Base-by-base conservation (phyloP, 2,113 vertebrate species). In the Phocoena phocoena region DNA sequence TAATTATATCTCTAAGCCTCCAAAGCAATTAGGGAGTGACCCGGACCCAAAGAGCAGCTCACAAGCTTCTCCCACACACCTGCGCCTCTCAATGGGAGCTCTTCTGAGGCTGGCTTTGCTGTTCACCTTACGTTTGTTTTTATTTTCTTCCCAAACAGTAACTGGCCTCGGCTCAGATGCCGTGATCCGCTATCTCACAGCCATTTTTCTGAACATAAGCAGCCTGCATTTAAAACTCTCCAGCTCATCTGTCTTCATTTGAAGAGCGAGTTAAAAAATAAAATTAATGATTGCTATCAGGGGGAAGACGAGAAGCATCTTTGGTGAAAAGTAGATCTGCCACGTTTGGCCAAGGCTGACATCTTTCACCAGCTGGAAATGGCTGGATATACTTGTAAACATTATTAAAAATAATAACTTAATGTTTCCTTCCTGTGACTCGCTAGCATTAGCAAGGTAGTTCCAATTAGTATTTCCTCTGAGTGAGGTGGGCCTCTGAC, bases 351-450 rank as follows among this genome's bases (percentile, higher is more conserved):
- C 99, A 99, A 99, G 99, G 99, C 98, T 99, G 99, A 98, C 99
- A 99, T 99, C 99, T 99, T 99, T 99, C 99, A 99, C 99, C 65
- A 97, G 98, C 99, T 98, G 98, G 99, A 99, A 99, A 99, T 99
- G 99, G 99, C 99, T 99, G 98, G 99, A 99, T 99, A 99, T 98
- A 99, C 99, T 99, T 99, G 99, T 99, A 99, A 99, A 99, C 99
- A 99, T 99, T 99, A 99, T 99, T 99, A 99, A 99, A 99, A 99
- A 99, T 99, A 99, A 99, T 99, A 99, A 99, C 99, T 99, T 99
- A 99, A 99, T 99, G 99, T 99, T 99, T 99, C 99, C 99, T 99
- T 99, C 99, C 99, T 99, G 99, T 98, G 99, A 99, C 98, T 99
- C 98, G 98, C 99, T 97, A 98, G 98, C 99, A 99, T 99, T 99